Conservation (phyloP, 2,888 invertebrate species). For the Cosmopolites sordidus region DNA sequence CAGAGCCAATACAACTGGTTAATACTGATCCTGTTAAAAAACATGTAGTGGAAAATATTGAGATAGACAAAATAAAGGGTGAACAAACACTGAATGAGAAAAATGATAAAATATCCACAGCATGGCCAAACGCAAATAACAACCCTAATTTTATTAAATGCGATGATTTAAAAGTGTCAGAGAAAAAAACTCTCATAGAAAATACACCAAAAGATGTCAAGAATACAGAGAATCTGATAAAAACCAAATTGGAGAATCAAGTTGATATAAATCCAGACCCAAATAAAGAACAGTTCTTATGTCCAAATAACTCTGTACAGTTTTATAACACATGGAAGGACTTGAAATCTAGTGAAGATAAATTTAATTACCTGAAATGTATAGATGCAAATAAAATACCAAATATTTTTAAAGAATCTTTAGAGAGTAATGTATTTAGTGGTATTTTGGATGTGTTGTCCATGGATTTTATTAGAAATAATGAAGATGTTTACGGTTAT, state of each 20-base stretch:
- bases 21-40: conserved; percentile 21
- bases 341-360: conserved; percentile 50
- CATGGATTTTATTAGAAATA: conserved; percentile 48
- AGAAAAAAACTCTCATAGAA: conserved; percentile 24
- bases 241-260: conserved; percentile 6
- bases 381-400: conserved; percentile 57
- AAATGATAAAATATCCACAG: conserved; percentile 16
- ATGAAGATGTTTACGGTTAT: conserved; percentile 51
- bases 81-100: conserved; percentile 18
- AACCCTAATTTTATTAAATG: conserved; percentile 27
- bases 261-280: not conserved
- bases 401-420: conserved; percentile 61
- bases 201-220: conserved; percentile 13
- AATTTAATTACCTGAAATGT: conserved; percentile 57
- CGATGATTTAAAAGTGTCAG: conserved; percentile 36
- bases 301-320: conserved; percentile 62
- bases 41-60: conserved; percentile 26
- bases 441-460: conserved; percentile 55
- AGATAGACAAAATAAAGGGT: conserved; percentile 16
- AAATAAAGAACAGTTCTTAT: conserved; percentile 17
- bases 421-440: conserved; percentile 62
- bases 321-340: conserved; percentile 62
- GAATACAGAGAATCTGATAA: conserved; percentile 25
- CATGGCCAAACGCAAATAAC: conserved; percentile 24
- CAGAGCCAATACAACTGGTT: not conserved